These are phyloP conservation scores for Orthosia gothica DNA, from an alignment of 2,888 invertebrate genomes.

Conservation along the genomic window DNA sequence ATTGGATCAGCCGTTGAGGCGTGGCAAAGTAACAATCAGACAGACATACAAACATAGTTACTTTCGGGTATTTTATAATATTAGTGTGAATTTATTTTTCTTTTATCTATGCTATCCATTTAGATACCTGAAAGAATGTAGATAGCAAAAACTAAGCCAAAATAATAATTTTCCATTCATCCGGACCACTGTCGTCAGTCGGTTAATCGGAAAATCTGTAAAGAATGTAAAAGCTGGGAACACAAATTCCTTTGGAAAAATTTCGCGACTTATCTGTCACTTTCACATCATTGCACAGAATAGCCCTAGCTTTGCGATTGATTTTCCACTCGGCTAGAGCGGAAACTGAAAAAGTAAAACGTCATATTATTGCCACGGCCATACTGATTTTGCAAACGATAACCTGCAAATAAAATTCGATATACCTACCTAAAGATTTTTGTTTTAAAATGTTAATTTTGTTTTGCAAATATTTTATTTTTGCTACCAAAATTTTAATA, in stretches of 20 bases:
- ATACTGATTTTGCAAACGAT: constrained; percentile 37
- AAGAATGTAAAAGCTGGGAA: constrained; percentile 61
- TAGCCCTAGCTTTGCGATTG: constrained; percentile 71
- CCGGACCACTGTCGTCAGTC: constrained; percentile 39
- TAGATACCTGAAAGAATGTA: background rate
- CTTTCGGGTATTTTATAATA: no score
- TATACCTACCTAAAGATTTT: background rate
- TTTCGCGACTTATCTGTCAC: constrained; percentile 75
- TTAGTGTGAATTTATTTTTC: no score
- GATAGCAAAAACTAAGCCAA: constrained; percentile 20
- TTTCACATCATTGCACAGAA: constrained; percentile 73
- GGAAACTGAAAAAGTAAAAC: constrained; percentile 70
- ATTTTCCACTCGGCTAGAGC: constrained; percentile 74
- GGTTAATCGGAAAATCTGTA: constrained; percentile 36
- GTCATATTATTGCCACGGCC: constrained; percentile 49
- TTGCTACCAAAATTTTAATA: no score
- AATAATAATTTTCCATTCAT: constrained; percentile 41
- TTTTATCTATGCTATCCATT: no score
- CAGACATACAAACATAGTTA: no score
- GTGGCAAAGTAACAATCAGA: no score
- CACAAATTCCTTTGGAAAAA: constrained; percentile 63
- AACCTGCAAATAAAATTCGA: constrained; percentile 13
- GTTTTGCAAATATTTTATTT: no score
- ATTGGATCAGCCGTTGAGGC: no score
- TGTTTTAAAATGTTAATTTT: no score